phyloP scores from a whole-genome alignment of 2,797 vertebrate species.

The Galagoides demidoff region DNA sequence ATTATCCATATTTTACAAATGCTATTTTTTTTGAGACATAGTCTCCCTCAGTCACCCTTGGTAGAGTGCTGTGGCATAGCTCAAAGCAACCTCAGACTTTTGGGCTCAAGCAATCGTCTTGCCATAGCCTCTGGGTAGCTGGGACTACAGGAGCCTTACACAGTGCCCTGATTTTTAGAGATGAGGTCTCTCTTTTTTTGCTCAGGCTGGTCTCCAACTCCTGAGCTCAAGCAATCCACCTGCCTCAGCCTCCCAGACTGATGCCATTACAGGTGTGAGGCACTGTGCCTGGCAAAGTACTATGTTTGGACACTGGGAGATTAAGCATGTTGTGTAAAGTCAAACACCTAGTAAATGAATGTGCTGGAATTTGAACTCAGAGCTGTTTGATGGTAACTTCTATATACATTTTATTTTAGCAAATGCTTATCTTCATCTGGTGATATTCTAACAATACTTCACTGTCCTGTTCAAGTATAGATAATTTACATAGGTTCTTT shows the following conservation, averaged over 20 bases:
- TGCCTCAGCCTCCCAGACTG: too few species aligned
- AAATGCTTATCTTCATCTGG: background rate
- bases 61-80: too few species aligned
- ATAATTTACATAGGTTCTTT: background rate
- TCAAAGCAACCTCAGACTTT: too few species aligned
- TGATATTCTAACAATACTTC: conserved; percentile 6
- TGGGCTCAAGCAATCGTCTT: too few species aligned
- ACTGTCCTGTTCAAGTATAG: background rate
- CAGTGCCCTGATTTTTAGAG: too few species aligned
- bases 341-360: background rate
- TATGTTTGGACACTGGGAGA: background rate
- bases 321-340: background rate
- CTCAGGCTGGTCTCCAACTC: too few species aligned
- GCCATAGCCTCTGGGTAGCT: too few species aligned
- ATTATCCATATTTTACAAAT: background rate
- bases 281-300: background rate
- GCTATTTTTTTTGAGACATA: background rate
- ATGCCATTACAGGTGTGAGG: too few species aligned
- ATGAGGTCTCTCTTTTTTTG: too few species aligned
- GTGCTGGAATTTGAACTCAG: background rate
- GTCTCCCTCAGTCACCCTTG: too few species aligned
- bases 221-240: too few species aligned
- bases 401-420: background rate
- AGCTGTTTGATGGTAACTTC: background rate
- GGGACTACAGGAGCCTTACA: too few species aligned